Evolutionary conservation across 2,888 invertebrate genomes (phyloP).

Genomic region (Tiliacea citrago): DNA sequence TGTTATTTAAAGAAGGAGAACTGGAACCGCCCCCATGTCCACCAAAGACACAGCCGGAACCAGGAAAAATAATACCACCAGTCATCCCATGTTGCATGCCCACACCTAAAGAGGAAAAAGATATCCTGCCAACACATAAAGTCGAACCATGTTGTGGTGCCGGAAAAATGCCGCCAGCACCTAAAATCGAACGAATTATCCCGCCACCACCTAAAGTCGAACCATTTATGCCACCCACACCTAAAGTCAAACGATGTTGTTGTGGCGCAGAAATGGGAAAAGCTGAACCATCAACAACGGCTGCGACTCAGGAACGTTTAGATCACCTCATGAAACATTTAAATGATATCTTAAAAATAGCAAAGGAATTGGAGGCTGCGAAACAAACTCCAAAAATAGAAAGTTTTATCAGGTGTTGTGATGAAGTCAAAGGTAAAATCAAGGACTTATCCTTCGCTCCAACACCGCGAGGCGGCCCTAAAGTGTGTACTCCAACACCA

Average conservation of each 20-base stretch:
- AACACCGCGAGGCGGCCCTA: neutral
- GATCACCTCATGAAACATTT: neutral
- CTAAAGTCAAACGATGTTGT: neutral
- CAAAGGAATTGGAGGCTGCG: neutral
- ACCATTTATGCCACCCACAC: neutral
- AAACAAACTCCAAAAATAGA: neutral
- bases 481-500: neutral
- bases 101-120: neutral
- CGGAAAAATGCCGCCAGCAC: neutral
- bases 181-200: neutral
- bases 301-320: conserved; percentile 6
- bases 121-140: neutral
- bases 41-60: neutral
- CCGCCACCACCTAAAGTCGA: neutral
- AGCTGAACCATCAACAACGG: neutral
- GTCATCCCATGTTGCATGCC: too few species aligned
- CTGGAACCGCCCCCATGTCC: neutral
- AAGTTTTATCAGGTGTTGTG: conserved; percentile 16
- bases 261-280: neutral
- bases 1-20: too few species aligned
- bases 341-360: conserved; percentile 6
- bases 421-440: conserved; percentile 12
- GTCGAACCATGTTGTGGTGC: neutral
- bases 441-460: neutral
- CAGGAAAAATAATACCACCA: neutral